Conservation (phyloP, 2,113 vertebrate species). For the Lasiurus cinereus region DNA sequence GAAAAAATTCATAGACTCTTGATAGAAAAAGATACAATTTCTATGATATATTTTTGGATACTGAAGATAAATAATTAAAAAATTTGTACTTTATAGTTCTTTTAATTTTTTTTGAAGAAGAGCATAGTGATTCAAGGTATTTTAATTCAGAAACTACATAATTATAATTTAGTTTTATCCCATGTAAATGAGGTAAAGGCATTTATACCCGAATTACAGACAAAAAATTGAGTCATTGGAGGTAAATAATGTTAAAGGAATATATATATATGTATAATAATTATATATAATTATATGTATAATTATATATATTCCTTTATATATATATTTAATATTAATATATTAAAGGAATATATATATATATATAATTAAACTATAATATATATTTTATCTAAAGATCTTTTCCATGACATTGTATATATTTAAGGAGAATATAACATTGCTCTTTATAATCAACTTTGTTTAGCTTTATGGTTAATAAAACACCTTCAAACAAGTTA, state of each 20-base stretch:
- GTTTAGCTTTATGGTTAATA: not conserved
- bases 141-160: constrained; percentile 47
- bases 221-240: constrained; percentile 33
- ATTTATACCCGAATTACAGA: not conserved
- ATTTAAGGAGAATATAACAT: not conserved
- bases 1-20: constrained; percentile 52
- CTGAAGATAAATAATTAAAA: constrained; percentile 16
- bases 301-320: too few relatives aligned
- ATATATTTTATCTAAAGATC: not conserved
- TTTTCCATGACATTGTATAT: not conserved
- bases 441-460: not conserved
- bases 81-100: constrained; percentile 20
- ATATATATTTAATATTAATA: too few relatives aligned
- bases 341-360: too few relatives aligned
- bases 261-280: too few relatives aligned
- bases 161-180: constrained; percentile 38
- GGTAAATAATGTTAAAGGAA: constrained; percentile 32
- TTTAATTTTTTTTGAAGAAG: constrained; percentile 27
- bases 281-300: too few relatives aligned
- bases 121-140: constrained; percentile 7
- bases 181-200: not conserved
- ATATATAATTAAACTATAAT: not conserved
- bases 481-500: constrained; percentile 2
- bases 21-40: constrained; percentile 49
- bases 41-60: constrained; percentile 18